These are phyloP conservation scores for Catocala nupta DNA, from an alignment of 2,888 invertebrate species.

Conservation along the genomic window DNA sequence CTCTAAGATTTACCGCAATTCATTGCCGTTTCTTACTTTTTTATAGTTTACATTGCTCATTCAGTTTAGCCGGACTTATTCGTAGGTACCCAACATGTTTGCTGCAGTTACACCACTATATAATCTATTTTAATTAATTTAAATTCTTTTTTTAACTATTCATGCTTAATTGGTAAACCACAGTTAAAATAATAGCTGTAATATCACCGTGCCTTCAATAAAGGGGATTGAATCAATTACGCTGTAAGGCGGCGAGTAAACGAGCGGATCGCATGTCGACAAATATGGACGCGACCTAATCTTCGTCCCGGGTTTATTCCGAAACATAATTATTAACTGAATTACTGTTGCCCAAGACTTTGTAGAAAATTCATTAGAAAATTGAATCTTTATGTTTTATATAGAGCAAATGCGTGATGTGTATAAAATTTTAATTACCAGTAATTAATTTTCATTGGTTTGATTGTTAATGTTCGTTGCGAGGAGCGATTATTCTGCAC, in stretches of 20 bases:
- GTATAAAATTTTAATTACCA: not conserved
- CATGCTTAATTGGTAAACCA: slow-evolving; percentile 25
- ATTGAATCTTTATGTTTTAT: slow-evolving; percentile 26
- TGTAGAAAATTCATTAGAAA: slow-evolving; percentile 42
- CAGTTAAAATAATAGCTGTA: slow-evolving; percentile 39
- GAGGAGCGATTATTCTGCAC: too few species aligned
- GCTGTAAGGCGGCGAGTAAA: slow-evolving; percentile 54
- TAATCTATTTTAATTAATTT: slow-evolving; percentile 1
- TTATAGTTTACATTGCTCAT: too few species aligned
- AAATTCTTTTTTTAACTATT: slow-evolving; percentile 14
- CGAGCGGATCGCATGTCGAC: slow-evolving; percentile 67
- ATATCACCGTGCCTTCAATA: slow-evolving; percentile 44
- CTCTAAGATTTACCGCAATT: too few species aligned
- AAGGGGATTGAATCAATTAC: slow-evolving; percentile 55
- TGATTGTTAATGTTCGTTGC: too few species aligned
- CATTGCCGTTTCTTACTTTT: too few species aligned
- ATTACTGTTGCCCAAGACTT: slow-evolving; percentile 43
- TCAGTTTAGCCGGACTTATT: too few species aligned
- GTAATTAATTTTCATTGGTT: too few species aligned
- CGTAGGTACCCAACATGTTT: too few species aligned
- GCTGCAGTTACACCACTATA: not conserved
- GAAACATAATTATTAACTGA: slow-evolving; percentile 55
- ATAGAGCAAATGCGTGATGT: too few species aligned
- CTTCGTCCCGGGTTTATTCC: slow-evolving; percentile 44
- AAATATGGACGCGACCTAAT: slow-evolving; percentile 50